Evolutionary conservation across 1,140 invertebrate genomes (phyloP), one percentile per base, ranked within the genome.

Genomic region (Lineus longissimus): DNA sequence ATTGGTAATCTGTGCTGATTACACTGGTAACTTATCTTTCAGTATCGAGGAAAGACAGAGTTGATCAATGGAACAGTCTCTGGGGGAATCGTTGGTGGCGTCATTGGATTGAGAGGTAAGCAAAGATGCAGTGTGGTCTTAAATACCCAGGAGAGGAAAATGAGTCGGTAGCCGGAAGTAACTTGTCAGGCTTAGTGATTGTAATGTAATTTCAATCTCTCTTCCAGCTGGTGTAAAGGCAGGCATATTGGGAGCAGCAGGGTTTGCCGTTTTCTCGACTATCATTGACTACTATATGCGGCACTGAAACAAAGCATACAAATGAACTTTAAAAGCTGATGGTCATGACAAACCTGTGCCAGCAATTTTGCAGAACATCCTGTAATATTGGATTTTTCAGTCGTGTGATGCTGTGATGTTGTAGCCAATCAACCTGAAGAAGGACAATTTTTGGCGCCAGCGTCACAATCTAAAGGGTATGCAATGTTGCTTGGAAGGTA

Each of bases 61-160:
- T 95, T 95, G 92, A 91, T 90, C 74, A 98, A 98, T 87, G 94
- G 94, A 15, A 95, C 93, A 11, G 90, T 94, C 78, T 93, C 94
- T 71, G 95, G 94, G 61, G 95, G 86, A 55, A 86, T 97, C 55
- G 96, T 94, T 45, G 95, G 96, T 65, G 95, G 94, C 47, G 72
- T 97, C n/a, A 91, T 98, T 78, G 96, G 95, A 36, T 82, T 98
- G 55, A 86, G 96, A 88, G 92, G 92, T 94, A 67, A 70, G 59
- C 43, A 30, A 2, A 1, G 56, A 47, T 51, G 31, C 15, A 1
- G 13, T 64, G 59, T 51, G 25, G 6, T 7, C 47, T n/a, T 7
- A n/a, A 51, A 51, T 43, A 11, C 11, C 19, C 19, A 43, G 11
- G 40, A 11, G 19, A 13, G 19, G 40, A 43, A 43, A 43, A 19